phyloP scores from a whole-genome alignment of 2,888 invertebrate genomes.

The Parnassius smintheus region DNA sequence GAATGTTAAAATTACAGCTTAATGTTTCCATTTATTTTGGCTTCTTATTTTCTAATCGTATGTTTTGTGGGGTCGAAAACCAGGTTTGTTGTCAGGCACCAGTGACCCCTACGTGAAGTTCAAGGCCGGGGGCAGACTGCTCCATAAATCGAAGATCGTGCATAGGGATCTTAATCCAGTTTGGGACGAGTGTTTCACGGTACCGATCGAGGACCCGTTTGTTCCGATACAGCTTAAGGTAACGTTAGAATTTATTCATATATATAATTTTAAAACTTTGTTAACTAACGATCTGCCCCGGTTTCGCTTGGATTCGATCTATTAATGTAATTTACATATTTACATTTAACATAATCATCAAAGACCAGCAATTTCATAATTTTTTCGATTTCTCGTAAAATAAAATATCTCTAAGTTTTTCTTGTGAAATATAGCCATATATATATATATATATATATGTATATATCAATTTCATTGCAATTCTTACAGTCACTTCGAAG shows the following conservation, averaged over 20 bases:
- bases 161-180: conserved; percentile 96
- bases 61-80: conserved; percentile 69
- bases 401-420: no score
- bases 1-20: conserved; percentile 34
- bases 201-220: conserved; percentile 95
- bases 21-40: conserved; percentile 52
- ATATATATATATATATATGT: no score
- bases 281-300: no score
- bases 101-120: conserved; percentile 99
- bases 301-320: no score
- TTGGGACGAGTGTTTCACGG: conserved; percentile 98
- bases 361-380: no score
- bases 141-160: conserved; percentile 97
- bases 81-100: conserved; percentile 87
- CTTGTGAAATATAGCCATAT: no score
- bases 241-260: conserved; percentile 18
- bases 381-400: no score
- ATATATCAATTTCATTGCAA: no score
- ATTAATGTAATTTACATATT: no score
- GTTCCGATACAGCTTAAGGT: conserved; percentile 93
- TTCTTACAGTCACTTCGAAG: no score
- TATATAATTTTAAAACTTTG: no score
- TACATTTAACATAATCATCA: no score
- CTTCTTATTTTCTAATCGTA: conserved; percentile 64
- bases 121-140: conserved; percentile 90